These are phyloP conservation scores for Endotricha flammealis DNA, from an alignment of 2,888 invertebrate species.

Conservation along the genomic window DNA sequence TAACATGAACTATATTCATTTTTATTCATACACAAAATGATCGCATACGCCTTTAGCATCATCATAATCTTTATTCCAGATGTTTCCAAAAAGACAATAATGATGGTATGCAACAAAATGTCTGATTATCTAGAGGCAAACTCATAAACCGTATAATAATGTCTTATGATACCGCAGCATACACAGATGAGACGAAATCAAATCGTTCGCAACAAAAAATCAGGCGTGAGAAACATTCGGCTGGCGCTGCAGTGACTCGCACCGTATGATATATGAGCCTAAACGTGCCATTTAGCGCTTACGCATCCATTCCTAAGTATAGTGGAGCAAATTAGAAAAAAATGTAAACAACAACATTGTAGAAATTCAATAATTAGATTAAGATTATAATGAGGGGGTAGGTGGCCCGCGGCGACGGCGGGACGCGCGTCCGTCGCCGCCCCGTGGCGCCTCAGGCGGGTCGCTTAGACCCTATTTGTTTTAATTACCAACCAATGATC, in stretches of 20 bases:
- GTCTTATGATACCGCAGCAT: conserved; percentile 41
- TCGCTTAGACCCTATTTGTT: conserved; percentile 75
- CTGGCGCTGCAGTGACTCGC: conserved; percentile 62
- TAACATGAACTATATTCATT: too few relatives aligned
- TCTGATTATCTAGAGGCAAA: conserved; percentile 67
- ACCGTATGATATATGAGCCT: conserved; percentile 69
- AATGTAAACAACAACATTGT: conserved; percentile 78
- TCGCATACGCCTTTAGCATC: too few relatives aligned
- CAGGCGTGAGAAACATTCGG: conserved; percentile 65
- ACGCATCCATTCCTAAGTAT: conserved; percentile 72
- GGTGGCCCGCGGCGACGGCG: conserved; percentile 62
- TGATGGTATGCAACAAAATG: conserved; percentile 49
- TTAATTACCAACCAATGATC: conserved; percentile 72
- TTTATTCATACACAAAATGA: too few relatives aligned
- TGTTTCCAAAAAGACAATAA: neutral
- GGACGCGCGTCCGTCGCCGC: conserved; percentile 54
- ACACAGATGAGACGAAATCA: conserved; percentile 39
- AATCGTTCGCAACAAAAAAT: conserved; percentile 36
- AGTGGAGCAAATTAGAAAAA: conserved; percentile 74
- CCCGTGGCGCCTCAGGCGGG: conserved; percentile 73
- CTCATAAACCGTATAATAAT: conserved; percentile 54
- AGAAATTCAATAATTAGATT: conserved; percentile 78
- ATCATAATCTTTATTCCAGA: neutral
- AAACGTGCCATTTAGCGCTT: conserved; percentile 78
- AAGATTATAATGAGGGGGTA: conserved; percentile 73